Evolutionary conservation across 2,113 vertebrate species (phyloP).

Genomic region (Turdus rufiventris): DNA sequence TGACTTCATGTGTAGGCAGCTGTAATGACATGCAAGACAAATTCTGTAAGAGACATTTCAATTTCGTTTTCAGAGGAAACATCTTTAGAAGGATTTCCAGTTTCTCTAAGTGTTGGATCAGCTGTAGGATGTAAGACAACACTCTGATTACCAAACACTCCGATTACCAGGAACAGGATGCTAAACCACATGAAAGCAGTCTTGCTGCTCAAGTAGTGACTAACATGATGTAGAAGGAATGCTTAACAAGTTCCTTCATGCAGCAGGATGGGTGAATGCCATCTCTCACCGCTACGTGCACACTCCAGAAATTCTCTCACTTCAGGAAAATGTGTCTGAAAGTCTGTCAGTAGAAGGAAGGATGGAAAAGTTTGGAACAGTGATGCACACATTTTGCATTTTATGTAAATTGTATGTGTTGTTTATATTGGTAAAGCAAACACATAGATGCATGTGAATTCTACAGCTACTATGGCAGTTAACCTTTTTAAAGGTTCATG

Average conservation of each 20-base stretch:
- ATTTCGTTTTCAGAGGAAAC: constrained; percentile 60
- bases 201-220: background rate
- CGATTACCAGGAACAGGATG: constrained; percentile 39
- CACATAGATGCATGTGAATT: background rate
- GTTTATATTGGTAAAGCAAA: background rate
- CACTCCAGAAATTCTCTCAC: constrained; percentile 8
- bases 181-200: constrained; percentile 32
- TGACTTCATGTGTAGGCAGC: background rate
- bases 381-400: background rate
- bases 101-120: background rate
- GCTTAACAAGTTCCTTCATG: constrained; percentile 7
- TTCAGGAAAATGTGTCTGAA: constrained; percentile 1
- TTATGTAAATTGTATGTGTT: background rate
- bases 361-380: background rate
- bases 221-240: constrained; percentile 10
- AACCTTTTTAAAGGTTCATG: background rate
- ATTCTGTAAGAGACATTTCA: background rate
- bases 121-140: background rate
- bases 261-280: constrained; percentile 25
- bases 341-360: background rate
- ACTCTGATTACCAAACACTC: background rate
- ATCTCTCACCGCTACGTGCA: background rate
- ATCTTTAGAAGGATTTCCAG: constrained; percentile 29
- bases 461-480: background rate
- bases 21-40: background rate